These are phyloP conservation scores for Crenuchus spilurus DNA, from an alignment of 2,797 vertebrate genomes.

Conservation along the genomic window DNA sequence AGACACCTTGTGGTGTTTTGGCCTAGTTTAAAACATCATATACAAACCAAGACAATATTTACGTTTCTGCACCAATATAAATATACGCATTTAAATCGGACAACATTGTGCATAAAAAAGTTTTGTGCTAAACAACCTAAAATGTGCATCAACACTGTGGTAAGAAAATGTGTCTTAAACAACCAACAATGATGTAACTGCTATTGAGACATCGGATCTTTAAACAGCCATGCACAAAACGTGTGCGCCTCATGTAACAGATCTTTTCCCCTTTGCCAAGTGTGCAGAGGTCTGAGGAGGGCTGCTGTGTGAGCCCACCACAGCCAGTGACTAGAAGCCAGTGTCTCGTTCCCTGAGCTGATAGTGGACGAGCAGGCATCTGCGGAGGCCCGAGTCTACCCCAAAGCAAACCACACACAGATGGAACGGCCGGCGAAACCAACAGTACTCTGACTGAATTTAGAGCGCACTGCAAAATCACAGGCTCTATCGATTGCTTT, in stretches of 20 bases:
- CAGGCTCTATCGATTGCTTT: slow-evolving; percentile 65
- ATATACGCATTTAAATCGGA: no score
- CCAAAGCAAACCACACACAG: slow-evolving; percentile 73
- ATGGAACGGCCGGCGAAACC: slow-evolving; percentile 89
- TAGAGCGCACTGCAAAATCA: slow-evolving; percentile 61
- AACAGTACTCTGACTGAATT: slow-evolving; percentile 90
- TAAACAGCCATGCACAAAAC: slow-evolving; percentile 76
- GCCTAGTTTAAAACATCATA: no score
- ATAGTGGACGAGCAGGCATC: slow-evolving; percentile 69
- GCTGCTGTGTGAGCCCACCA: slow-evolving; percentile 38
- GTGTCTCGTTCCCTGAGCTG: slow-evolving; percentile 73
- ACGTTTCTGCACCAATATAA: no score
- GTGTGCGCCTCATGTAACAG: slow-evolving; percentile 56
- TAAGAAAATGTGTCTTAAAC: background rate
- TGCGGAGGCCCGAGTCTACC: slow-evolving; percentile 61
- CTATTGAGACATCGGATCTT: slow-evolving; percentile 4
- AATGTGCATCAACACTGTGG: no score
- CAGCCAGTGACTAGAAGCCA: slow-evolving; percentile 70
- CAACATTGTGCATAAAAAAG: no score
- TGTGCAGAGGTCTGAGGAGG: slow-evolving; percentile 61
- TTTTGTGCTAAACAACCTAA: no score
- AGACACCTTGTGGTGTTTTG: slow-evolving; percentile 16
- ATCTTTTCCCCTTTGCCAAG: slow-evolving; percentile 67
- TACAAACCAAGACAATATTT: no score
- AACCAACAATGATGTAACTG: background rate